Conservation (phyloP, 2,888 invertebrate species). For the Drosophila vallismaia region DNA sequence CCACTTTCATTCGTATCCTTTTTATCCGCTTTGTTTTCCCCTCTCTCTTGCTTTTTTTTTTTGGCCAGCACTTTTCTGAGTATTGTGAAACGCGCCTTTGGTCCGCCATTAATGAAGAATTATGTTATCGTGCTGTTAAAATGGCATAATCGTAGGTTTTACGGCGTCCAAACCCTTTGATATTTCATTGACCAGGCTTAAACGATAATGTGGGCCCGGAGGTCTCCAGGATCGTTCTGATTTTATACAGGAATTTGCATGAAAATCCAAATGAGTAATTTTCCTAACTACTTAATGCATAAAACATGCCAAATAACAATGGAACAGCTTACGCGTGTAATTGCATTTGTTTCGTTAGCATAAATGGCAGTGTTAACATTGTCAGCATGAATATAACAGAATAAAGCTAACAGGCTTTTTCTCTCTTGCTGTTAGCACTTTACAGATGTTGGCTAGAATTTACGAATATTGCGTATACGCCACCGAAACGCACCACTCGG, state of each 20-base stretch:
- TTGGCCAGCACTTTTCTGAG: slow-evolving; percentile 22
- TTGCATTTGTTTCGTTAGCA: slow-evolving; percentile 49
- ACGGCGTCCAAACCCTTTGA: not conserved
- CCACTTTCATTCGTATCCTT: slow-evolving; percentile 59
- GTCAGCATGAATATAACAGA: slow-evolving; percentile 10
- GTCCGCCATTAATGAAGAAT: slow-evolving; percentile 72
- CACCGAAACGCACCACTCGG: slow-evolving; percentile 38
- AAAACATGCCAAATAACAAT: slow-evolving; percentile 50
- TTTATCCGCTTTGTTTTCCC: slow-evolving; percentile 41
- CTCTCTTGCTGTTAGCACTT: slow-evolving; percentile 22
- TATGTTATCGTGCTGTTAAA: slow-evolving; percentile 75
- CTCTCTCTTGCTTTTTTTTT: slow-evolving; percentile 11
- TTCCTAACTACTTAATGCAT: slow-evolving; percentile 24
- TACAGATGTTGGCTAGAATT: slow-evolving; percentile 21
- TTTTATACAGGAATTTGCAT: slow-evolving; percentile 28
- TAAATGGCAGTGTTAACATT: slow-evolving; percentile 26
- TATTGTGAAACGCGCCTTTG: slow-evolving; percentile 60
- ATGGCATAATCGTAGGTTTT: slow-evolving; percentile 17
- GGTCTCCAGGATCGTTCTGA: not conserved
- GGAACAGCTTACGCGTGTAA: slow-evolving; percentile 50
- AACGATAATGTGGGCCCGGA: not conserved
- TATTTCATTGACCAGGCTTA: slow-evolving; percentile 5
- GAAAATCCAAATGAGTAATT: slow-evolving; percentile 28
- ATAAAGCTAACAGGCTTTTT: not conserved
- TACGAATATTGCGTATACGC: slow-evolving; percentile 53